Base-by-base conservation (phyloP, 2,888 invertebrate genomes). In the Agrilus cyanescens region DNA sequence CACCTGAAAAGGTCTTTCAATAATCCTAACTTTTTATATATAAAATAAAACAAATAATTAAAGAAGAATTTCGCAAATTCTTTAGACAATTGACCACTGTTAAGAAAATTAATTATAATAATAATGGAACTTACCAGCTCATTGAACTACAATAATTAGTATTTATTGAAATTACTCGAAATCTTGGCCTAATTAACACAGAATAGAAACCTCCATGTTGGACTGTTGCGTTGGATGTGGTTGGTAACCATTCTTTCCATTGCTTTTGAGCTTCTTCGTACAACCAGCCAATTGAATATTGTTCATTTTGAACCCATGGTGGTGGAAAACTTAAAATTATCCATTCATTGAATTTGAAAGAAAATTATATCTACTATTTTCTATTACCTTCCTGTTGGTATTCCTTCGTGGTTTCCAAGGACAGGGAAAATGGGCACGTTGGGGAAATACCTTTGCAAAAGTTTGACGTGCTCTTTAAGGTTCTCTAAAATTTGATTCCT, bases 81-180 rank as follows among this genome's bases (percentile, higher is more conserved):
- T n/a, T n/a, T n/a, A n/a, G n/a, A n/a, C n/a, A n/a, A n/a, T n/a
- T n/a, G n/a, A n/a, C n/a, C n/a, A n/a, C n/a, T n/a, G n/a, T n/a
- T 39, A 32, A 32, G 12, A 8, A 34, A 14, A 6, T 32, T 30
- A 10, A 12, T 32, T 31, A 38, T 15, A n/a, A n/a, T n/a, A n/a
- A n/a, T n/a, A n/a, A n/a, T 20, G 29, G 10, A 25, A 10, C 48
- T 66, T 65, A 83, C 94, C 93, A 95, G 69, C 91, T 95, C 57
- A 86, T 82, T 55, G 87, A 87, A 61, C 93, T 90, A 65, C 94
- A 94, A 66, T 89, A 93, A 67, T 95, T 95, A 78, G 87, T 93
- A 61, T 95, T 95, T 12, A 95, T 70, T 0, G 94, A 93, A 49
- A 95, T 83, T 45, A 95, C 78, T 41, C 93, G 76, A 62, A 95